Base-by-base conservation (phyloP, 1,140 invertebrate species). In the Drosophila kikkawai region DNA sequence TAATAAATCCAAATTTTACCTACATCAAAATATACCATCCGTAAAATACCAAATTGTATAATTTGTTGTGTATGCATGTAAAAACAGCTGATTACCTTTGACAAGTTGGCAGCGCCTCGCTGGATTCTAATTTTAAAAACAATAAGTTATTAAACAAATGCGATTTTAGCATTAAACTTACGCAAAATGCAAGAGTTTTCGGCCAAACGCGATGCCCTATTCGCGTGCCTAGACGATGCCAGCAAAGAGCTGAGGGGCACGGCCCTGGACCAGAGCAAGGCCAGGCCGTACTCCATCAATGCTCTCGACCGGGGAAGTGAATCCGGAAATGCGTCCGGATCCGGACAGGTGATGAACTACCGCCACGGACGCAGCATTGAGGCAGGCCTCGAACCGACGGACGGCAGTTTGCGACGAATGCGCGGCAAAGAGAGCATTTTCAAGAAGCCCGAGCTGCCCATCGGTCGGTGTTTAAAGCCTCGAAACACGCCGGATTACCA, bases 391-490 rank as follows among this genome's bases (percentile, higher is more conserved):
- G 80, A 76, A n/a, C 19, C 42, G 6, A 50, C 69, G 15, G 80
- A 88, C 39, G 74, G 63, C 1, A 64, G 67, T 81, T 94, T 94
- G 68, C 94, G 94, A 73, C 94, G 94, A 42, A 95, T 96, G 84
- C 94, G 95, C 70, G 96, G 96, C 6, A 95, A 94, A 85, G 95
- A 97, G 83, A 97, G 96, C 88, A 96, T 97, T 69, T 97, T 96
- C 61, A 97, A 96, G 92, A 94, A 94, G 73, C 95, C 95, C 7
- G 94, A 95, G 86, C 93, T 94, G 37, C 95, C 95, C 41, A 93
- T 95, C 26, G 93, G 93, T 11, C 91, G 94, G 37, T 94, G 95
- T 67, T 87, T 95, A 29, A 92, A 93, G 51, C 79, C 93, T 6
- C 93, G 93, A 66, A 92, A 86, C 41, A 93, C 95, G 34, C 96